Conservation (phyloP, 2,888 invertebrate genomes). For the Asteroscopus sphinx region DNA sequence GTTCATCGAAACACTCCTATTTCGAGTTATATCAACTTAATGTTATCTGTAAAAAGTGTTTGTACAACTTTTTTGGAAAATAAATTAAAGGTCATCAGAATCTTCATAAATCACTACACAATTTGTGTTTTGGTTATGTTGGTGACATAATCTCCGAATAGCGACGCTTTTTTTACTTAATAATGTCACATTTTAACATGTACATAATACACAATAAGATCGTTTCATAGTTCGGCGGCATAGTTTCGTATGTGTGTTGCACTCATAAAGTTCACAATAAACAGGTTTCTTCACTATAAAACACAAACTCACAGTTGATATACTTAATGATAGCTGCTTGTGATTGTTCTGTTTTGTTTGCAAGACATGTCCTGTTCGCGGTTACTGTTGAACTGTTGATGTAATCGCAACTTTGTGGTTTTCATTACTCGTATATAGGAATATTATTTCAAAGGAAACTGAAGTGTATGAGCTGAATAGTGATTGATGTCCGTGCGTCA, state of each 20-base stretch:
- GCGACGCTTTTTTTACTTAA: background rate
- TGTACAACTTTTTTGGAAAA: no score
- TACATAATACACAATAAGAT: background rate
- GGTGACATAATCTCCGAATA: background rate
- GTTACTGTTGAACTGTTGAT: conserved; percentile 5
- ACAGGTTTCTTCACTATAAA: conserved; percentile 9
- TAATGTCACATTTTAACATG: background rate
- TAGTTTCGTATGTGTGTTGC: background rate
- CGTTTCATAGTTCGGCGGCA: background rate
- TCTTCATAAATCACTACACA: background rate
- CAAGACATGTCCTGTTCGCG: conserved; percentile 9
- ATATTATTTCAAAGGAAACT: background rate
- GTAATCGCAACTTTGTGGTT: conserved; percentile 12
- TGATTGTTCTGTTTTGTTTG: background rate
- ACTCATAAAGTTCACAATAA: background rate
- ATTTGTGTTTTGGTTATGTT: background rate
- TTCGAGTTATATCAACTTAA: no score
- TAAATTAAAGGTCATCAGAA: no score
- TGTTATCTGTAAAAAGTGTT: no score
- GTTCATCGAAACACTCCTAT: no score
- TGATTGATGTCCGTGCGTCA: background rate
- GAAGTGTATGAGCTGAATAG: background rate
- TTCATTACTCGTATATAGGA: background rate
- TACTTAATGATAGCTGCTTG: no score
- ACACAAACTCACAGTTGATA: background rate